phyloP scores from a whole-genome alignment of 2,797 vertebrate genomes.

The Sarcoramphus papa region DNA sequence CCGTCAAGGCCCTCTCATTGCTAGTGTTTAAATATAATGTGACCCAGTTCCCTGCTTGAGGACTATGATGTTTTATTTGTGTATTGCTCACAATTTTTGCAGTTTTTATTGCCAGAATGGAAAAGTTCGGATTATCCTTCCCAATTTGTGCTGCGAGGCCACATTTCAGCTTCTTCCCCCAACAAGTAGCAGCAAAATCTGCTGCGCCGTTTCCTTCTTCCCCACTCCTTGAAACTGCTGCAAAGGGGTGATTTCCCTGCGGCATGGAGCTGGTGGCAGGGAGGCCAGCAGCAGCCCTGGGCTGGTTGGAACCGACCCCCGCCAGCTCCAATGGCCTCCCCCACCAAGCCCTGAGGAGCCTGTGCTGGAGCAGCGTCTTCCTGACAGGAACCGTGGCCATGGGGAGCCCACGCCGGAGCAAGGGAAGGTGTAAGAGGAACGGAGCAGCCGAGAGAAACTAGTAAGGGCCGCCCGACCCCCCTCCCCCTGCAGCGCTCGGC shows the following conservation, averaged over 20 bases:
- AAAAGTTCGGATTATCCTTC: background rate
- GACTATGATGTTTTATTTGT: background rate
- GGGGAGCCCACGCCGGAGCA: fast-evolving
- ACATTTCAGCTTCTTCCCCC: background rate
- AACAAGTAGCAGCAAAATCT: background rate
- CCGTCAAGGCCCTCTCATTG: fast-evolving
- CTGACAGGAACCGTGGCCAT: fast-evolving
- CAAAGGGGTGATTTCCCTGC: background rate
- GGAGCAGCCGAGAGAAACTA: fast-evolving
- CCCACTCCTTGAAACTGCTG: background rate
- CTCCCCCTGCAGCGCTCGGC: fast-evolving
- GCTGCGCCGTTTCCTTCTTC: background rate
- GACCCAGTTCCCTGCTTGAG: background rate
- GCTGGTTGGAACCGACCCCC: fast-evolving
- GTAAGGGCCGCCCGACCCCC: fast-evolving
- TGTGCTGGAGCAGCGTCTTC: fast-evolving
- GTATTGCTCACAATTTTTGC: background rate
- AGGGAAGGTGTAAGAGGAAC: background rate
- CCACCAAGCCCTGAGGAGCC: fast-evolving
- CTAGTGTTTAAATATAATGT: background rate
- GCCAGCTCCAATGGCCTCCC: too few species aligned
- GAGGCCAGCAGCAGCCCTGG: background rate
- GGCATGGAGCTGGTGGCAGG: fast-evolving
- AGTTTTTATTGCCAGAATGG: background rate
- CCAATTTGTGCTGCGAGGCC: background rate